Evolutionary conservation across 2,888 invertebrate species (phyloP), one percentile per base, ranked within the genome.

Genomic region (Mesorhabditis belari): DNA sequence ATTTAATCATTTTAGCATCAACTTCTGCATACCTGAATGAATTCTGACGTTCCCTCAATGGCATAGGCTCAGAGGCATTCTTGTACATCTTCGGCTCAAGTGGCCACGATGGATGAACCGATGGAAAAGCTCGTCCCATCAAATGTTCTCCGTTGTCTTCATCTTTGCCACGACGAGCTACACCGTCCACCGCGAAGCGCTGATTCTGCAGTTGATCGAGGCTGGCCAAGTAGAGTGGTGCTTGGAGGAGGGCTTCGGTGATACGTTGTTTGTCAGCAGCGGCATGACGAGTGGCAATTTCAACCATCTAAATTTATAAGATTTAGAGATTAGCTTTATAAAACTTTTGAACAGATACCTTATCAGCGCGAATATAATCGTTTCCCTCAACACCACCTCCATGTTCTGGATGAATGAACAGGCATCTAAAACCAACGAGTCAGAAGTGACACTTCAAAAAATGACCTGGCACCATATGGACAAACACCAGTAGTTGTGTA

Each of bases 401-500:
- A 17, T 24, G 23, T 56, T 73, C 66, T 3, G 79, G 79, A 61
- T 79, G 79, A 53, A 79, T 79, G 63, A 79, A 79, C 27, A 80
- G 66, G 55, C 79, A 79, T 19, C 44, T 35, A 35, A 35, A n/a
- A n/a, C n/a, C n/a, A n/a, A n/a, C n/a, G n/a, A n/a, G n/a, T n/a
- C n/a, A n/a, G n/a, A n/a, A n/a, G n/a, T n/a, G n/a, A n/a, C n/a
- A n/a, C n/a, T n/a, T n/a, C n/a, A n/a, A n/a, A n/a, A n/a, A n/a
- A n/a, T n/a, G n/a, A 35, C 44, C 79, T 68, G 56, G 58, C 70
- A 1, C 79, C 79, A 56, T 77, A 79, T 1, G 79, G 79, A 58
- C 79, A 79, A 23, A 79, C 64, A 6, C 79, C 79, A 17, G 70
- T 75, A 12, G 74, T 77, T 25, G 79, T 79, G 69, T 80, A 79